Percentiles rank a stretch among this genome's conserved stretches.
Conservation (phyloP, 1,140 invertebrate species). For the Idris sp. region DNA sequence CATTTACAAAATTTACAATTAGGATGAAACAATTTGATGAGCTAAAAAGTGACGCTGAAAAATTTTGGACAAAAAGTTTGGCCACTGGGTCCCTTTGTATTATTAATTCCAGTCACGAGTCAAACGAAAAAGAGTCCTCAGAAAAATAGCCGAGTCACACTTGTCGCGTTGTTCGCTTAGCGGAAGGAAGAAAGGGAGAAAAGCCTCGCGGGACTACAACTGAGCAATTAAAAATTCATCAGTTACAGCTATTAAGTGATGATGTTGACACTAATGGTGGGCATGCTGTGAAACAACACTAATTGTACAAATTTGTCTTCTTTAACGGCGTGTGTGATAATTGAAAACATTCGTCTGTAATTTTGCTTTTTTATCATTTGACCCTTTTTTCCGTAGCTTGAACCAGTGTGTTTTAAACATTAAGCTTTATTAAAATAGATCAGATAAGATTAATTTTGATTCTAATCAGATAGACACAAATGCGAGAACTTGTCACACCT, state of each 20-base stretch:
- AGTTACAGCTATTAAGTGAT: constrained; percentile 48
- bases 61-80: constrained; percentile 33
- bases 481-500: no score
- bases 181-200: constrained; percentile 36
- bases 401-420: neutral
- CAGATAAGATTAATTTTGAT: no score
- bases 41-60: no score
- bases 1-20: no score
- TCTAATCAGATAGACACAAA: no score
- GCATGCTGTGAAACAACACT: constrained; percentile 21
- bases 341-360: constrained; percentile 24
- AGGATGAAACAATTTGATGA: no score
- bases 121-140: constrained; percentile 50
- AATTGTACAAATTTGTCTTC: constrained; percentile 48
- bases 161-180: constrained; percentile 37
- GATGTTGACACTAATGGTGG: constrained; percentile 44
- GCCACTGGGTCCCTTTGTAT: constrained; percentile 19
- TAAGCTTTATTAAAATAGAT: neutral
- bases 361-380: constrained; percentile 6
- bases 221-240: constrained; percentile 54
- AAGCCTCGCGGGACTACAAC: constrained; percentile 39
- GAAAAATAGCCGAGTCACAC: constrained; percentile 58
- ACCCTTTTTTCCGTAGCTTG: neutral
- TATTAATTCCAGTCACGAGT: constrained; percentile 60
- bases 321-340: constrained; percentile 27